Conservation (phyloP, 92 coral and sea anemone species). For the Actinostola sp. region DNA sequence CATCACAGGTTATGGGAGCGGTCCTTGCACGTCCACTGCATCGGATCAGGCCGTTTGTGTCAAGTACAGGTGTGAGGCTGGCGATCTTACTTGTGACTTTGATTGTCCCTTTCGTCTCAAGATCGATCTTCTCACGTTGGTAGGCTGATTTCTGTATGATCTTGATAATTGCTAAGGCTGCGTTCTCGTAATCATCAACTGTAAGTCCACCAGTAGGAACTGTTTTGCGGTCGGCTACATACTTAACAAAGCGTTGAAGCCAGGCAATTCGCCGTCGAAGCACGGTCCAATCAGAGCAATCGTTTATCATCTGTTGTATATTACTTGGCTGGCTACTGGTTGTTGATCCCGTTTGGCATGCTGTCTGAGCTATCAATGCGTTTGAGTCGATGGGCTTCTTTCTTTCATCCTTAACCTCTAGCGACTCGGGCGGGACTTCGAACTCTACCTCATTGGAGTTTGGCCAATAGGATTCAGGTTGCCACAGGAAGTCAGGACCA, state of each 20-base stretch:
- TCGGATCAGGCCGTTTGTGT: slow-evolving; percentile 50
- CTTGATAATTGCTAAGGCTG: slow-evolving; percentile 44
- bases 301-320: slow-evolving; percentile 9
- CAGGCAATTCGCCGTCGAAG: slow-evolving; percentile 52
- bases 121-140: slow-evolving; percentile 35
- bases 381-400: slow-evolving; percentile 5
- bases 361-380: neutral
- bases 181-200: slow-evolving; percentile 40
- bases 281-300: slow-evolving; percentile 25
- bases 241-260: slow-evolving; percentile 44
- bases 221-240: slow-evolving; percentile 24
- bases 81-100: slow-evolving; percentile 52
- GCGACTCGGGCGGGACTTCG: neutral
- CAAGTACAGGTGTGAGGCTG: slow-evolving; percentile 38
- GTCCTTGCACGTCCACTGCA: slow-evolving; percentile 49
- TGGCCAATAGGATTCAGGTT: slow-evolving; percentile 46
- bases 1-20: slow-evolving; percentile 27
- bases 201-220: slow-evolving; percentile 29
- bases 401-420: neutral
- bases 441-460: slow-evolving; percentile 1
- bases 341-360: no score
- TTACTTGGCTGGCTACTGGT: neutral
- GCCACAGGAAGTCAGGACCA: slow-evolving; percentile 61
- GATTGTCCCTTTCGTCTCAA: slow-evolving; percentile 29
- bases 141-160: slow-evolving; percentile 42